phyloP scores from a whole-genome alignment of 2,888 invertebrate species.

The Osmoderma eremita region DNA sequence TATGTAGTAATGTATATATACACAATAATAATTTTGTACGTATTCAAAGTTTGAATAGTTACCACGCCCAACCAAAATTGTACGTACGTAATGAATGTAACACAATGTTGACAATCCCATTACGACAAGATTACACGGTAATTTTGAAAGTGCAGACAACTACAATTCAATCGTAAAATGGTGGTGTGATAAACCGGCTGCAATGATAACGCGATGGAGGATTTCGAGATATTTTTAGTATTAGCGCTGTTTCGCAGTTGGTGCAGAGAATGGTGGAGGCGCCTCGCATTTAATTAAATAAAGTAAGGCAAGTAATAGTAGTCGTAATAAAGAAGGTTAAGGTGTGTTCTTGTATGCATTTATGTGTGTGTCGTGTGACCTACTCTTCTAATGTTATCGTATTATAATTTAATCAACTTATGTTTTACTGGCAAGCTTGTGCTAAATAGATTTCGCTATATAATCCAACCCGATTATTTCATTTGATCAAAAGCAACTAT shows the following conservation, averaged over 20 bases:
- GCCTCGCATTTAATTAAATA: constrained; percentile 2
- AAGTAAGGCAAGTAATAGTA: background rate
- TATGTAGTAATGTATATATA: no score
- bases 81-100: background rate
- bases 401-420: constrained; percentile 5
- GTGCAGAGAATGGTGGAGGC: constrained; percentile 2
- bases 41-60: no score
- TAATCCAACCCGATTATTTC: no score
- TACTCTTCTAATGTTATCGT: background rate
- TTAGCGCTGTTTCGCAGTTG: background rate
- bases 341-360: background rate
- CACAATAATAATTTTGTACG: no score
- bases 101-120: background rate
- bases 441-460: no score
- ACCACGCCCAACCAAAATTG: no score
- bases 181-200: no score
- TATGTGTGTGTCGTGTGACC: background rate
- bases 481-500: no score
- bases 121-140: background rate
- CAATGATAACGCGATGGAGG: no score
- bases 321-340: background rate
- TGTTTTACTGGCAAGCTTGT: background rate
- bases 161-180: constrained; percentile 2
- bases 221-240: background rate
- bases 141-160: background rate